These are phyloP conservation scores for Papilio aristodemus DNA, from an alignment of 1,140 invertebrate genomes.

Conservation along the genomic window DNA sequence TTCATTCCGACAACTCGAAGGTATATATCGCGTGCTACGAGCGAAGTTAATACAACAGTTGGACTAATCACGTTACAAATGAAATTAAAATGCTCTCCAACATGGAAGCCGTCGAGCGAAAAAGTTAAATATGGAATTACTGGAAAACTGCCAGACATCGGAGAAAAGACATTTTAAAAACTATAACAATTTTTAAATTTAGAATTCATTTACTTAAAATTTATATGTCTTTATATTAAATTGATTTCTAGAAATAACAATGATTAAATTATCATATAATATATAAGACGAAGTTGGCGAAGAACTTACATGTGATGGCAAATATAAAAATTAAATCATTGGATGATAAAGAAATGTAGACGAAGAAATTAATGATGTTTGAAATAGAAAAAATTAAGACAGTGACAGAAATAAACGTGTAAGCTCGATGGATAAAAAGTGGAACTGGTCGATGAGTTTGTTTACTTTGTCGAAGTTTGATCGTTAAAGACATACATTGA, in stretches of 20 bases:
- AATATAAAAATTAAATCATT: background rate
- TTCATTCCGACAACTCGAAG: slow-evolving; percentile 17
- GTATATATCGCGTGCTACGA: background rate
- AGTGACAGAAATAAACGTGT: background rate
- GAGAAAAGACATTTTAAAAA: slow-evolving; percentile 38
- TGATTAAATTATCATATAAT: no score
- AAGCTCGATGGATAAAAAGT: background rate
- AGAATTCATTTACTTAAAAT: no score
- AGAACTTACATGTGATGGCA: background rate
- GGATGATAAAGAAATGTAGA: background rate
- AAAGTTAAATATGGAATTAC: slow-evolving; percentile 55
- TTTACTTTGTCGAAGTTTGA: background rate
- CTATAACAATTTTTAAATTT: no score
- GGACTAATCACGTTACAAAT: slow-evolving; percentile 15
- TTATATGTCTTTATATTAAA: no score
- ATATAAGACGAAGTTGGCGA: no score
- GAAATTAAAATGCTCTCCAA: slow-evolving; percentile 40
- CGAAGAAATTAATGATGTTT: background rate
- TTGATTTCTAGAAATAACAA: no score
- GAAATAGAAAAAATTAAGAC: background rate
- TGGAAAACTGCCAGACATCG: slow-evolving; percentile 61
- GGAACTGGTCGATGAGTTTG: slow-evolving; percentile 1
- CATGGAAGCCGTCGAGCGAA: slow-evolving; percentile 51
- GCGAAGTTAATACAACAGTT: background rate
- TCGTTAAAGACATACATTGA: background rate